Conservation (phyloP, 2,797 vertebrate genomes). For the Steatocranus sp. region DNA sequence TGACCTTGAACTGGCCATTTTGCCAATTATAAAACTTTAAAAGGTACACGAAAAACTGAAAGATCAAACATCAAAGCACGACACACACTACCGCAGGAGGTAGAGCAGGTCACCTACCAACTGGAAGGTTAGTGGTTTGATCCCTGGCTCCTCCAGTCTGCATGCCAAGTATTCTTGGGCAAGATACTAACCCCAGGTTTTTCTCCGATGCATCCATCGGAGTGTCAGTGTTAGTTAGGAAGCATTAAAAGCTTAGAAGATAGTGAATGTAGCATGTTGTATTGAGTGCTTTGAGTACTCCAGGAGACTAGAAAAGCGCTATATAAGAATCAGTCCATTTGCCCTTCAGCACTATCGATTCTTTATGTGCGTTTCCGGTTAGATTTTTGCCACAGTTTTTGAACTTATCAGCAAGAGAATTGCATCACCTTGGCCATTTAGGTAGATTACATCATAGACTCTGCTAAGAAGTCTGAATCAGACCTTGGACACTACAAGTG, state of each 20-base stretch:
- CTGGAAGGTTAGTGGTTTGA: neutral
- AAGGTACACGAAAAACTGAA: neutral
- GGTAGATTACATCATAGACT: neutral
- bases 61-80: rapidly evolving
- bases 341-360: neutral
- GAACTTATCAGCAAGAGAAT: neutral
- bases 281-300: neutral
- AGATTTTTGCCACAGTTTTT: neutral
- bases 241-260: neutral
- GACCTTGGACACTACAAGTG: conserved; percentile 21
- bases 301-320: neutral
- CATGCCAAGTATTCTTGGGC: neutral
- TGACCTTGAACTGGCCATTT: neutral
- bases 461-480: neutral
- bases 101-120: neutral
- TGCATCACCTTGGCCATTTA: neutral
- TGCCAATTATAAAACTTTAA: neutral
- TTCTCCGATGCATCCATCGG: neutral
- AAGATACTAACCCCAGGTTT: neutral
- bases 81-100: neutral
- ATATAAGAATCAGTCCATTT: neutral
- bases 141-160: neutral
- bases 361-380: neutral
- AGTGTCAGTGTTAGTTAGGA: neutral
- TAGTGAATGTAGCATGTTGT: neutral